Evolutionary conservation across 2,888 invertebrate species (phyloP).

Genomic region (Polymixis flavicincta): DNA sequence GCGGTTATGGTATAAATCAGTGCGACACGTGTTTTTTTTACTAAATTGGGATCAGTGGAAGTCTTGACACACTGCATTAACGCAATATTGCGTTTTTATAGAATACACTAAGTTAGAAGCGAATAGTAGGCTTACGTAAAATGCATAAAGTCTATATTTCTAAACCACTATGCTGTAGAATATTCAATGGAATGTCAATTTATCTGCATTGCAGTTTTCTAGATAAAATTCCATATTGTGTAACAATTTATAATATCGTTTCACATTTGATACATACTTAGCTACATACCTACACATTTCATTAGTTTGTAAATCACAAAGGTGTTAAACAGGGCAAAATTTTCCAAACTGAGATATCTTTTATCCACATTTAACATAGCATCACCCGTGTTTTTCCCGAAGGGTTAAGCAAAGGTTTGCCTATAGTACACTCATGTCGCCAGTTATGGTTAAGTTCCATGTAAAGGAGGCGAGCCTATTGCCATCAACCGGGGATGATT

Average conservation of each 20-base stretch:
- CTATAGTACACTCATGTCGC: background rate
- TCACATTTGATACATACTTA: background rate
- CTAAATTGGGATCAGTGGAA: background rate
- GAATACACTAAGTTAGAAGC: background rate
- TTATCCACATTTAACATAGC: background rate
- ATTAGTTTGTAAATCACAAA: background rate
- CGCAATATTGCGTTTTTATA: background rate
- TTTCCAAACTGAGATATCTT: background rate
- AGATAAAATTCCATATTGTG: conserved; percentile 12
- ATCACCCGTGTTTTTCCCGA: background rate
- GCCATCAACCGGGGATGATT: background rate
- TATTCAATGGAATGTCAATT: conserved; percentile 19
- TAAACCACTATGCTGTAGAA: background rate
- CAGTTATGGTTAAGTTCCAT: no score
- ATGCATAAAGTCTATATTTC: conserved; percentile 12
- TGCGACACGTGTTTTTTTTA: background rate
- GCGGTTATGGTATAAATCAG: background rate
- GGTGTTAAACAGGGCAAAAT: background rate
- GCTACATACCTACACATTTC: background rate
- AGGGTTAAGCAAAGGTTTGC: background rate
- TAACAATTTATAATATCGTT: background rate
- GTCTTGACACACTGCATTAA: background rate
- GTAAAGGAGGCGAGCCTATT: background rate
- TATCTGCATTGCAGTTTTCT: conserved; percentile 44
- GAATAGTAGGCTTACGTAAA: background rate